Conservation (phyloP, 37 sponge, comb jelly and placozoan species). For the Dysidea cf. avara region DNA sequence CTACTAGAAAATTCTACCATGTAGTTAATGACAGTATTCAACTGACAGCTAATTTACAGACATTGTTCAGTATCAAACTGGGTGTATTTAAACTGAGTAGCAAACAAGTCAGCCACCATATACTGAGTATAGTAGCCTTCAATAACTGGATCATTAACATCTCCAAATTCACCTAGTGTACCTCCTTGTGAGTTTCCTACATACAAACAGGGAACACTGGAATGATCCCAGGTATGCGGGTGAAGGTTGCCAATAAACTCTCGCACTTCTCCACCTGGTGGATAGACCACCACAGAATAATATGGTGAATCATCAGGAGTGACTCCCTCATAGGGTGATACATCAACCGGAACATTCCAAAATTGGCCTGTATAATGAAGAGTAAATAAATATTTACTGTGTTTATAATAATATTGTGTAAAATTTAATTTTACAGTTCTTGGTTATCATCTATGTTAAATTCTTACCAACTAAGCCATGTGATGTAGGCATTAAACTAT, state of each 20-base stretch:
- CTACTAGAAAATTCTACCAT: too few species aligned
- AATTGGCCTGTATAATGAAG: background rate
- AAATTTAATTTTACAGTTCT: too few species aligned
- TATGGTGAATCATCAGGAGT: too few species aligned
- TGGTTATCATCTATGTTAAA: too few species aligned
- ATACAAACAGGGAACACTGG: conserved; percentile 6
- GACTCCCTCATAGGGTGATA: background rate
- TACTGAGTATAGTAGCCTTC: conserved; percentile 15
- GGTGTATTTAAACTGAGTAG: background rate
- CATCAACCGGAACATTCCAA: conserved; percentile 21
- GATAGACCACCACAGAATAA: too few species aligned
- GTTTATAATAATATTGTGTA: too few species aligned
- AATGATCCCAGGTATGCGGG: conserved; percentile 8
- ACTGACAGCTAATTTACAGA: too few species aligned
- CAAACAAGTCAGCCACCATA: background rate
- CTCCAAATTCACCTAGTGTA: conserved; percentile 4
- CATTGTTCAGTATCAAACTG: too few species aligned
- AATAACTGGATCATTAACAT: conserved; percentile 13
- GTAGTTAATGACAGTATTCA: too few species aligned
- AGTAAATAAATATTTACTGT: too few species aligned
- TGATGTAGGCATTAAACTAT: too few species aligned
- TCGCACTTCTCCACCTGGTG: background rate
- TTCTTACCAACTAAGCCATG: too few species aligned
- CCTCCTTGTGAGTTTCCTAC: conserved; percentile 27
- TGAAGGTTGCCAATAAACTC: background rate